These are phyloP conservation scores for Blastobasis adustella DNA, from an alignment of 2,888 invertebrate genomes.

Conservation along the genomic window DNA sequence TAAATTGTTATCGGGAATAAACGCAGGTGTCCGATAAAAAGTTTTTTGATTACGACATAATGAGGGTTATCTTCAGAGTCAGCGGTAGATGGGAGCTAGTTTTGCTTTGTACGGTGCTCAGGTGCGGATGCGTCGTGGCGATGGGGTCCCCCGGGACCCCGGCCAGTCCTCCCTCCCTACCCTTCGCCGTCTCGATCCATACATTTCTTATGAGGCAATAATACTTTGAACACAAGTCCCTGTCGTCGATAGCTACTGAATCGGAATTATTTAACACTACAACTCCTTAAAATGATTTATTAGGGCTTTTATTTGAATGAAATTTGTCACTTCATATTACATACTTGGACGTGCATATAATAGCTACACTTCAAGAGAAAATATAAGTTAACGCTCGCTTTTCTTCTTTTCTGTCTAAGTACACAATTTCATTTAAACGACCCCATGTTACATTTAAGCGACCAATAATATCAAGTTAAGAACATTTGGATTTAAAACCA, in stretches of 20 bases:
- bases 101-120: slow-evolving; percentile 18
- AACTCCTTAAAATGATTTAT: too few species aligned
- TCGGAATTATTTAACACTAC: slow-evolving; percentile 6
- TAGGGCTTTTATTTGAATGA: too few species aligned
- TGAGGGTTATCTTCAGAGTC: not conserved
- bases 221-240: slow-evolving; percentile 18
- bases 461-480: too few species aligned
- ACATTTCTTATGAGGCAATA: slow-evolving; percentile 49
- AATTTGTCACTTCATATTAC: too few species aligned
- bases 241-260: not conserved
- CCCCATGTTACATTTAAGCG: too few species aligned
- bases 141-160: slow-evolving; percentile 14
- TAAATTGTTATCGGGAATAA: slow-evolving; percentile 43
- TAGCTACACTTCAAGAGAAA: too few species aligned
- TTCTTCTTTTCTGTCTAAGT: too few species aligned
- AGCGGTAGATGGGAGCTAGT: not conserved
- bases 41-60: slow-evolving; percentile 16
- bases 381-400: too few species aligned
- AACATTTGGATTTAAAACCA: too few species aligned
- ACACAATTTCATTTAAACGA: too few species aligned
- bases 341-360: too few species aligned
- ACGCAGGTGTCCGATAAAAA: slow-evolving; percentile 51
- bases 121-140: slow-evolving; percentile 13
- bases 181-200: slow-evolving; percentile 20
- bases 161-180: slow-evolving; percentile 6